Evolutionary conservation across 2,888 invertebrate species (phyloP).

Genomic region (Augochlorella aurata): DNA sequence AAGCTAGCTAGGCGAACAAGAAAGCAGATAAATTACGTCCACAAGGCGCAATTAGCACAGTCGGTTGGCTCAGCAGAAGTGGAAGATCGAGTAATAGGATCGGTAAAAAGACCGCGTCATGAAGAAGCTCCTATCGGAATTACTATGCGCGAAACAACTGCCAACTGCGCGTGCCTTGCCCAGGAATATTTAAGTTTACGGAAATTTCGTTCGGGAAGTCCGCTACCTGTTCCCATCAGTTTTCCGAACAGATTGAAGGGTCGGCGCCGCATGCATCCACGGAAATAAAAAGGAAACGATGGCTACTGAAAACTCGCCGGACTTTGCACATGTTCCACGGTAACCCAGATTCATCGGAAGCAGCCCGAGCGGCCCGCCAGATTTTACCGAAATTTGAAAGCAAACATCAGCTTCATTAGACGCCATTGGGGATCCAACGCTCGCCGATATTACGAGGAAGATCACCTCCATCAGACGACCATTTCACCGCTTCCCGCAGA

Average conservation of each 20-base stretch:
- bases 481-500: constrained; percentile 3
- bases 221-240: neutral
- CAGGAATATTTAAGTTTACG: neutral
- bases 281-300: neutral
- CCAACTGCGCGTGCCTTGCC: neutral
- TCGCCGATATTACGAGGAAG: neutral
- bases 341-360: neutral
- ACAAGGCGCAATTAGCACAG: neutral
- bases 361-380: neutral
- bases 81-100: neutral
- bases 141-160: no score
- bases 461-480: neutral
- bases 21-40: neutral
- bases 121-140: no score
- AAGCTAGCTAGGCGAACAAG: neutral
- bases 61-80: neutral
- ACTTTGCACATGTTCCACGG: neutral
- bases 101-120: neutral
- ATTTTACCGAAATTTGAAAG: constrained; percentile 2
- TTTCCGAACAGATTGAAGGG: neutral
- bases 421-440: neutral
- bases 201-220: neutral
- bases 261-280: neutral
- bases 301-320: neutral
- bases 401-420: constrained; percentile 3